These are phyloP conservation scores for Linurgus olivaceus DNA, from an alignment of 2,797 vertebrate genomes.

Conservation along the genomic window DNA sequence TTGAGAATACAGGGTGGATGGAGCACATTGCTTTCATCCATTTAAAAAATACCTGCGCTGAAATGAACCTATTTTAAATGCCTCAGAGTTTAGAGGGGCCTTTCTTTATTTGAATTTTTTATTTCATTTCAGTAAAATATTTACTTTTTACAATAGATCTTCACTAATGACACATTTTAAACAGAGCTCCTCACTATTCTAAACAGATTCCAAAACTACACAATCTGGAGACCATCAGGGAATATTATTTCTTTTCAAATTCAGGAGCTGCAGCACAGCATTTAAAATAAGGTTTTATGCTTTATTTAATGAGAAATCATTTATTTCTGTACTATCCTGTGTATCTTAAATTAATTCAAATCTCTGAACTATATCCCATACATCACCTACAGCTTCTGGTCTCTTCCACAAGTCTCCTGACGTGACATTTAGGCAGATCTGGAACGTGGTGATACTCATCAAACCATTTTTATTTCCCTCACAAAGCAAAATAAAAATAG, in stretches of 20 bases:
- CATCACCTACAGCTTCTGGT: neutral
- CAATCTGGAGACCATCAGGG: neutral
- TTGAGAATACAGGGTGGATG: neutral
- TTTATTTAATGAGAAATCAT: neutral
- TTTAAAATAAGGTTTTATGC: neutral
- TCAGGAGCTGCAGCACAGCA: neutral
- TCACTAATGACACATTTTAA: fast-evolving
- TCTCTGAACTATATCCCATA: neutral
- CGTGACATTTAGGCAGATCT: neutral
- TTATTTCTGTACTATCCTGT: neutral
- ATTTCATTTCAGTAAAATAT: neutral
- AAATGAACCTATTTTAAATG: neutral
- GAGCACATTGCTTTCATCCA: neutral
- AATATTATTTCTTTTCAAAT: neutral
- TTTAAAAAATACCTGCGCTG: neutral
- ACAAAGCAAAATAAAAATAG: constrained; percentile 8
- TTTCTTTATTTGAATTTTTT: neutral
- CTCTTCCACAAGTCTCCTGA: neutral
- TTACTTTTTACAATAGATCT: neutral
- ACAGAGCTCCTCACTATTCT: neutral
- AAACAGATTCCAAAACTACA: neutral
- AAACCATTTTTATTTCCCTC: neutral
- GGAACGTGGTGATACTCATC: neutral
- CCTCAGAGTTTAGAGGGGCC: neutral
- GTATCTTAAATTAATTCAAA: neutral